A percentile compares a stretch with the other conserved stretches of the same genome.
Evolutionary conservation across 2,888 invertebrate species (phyloP).

Genomic region (Pyrrhia umbra): DNA sequence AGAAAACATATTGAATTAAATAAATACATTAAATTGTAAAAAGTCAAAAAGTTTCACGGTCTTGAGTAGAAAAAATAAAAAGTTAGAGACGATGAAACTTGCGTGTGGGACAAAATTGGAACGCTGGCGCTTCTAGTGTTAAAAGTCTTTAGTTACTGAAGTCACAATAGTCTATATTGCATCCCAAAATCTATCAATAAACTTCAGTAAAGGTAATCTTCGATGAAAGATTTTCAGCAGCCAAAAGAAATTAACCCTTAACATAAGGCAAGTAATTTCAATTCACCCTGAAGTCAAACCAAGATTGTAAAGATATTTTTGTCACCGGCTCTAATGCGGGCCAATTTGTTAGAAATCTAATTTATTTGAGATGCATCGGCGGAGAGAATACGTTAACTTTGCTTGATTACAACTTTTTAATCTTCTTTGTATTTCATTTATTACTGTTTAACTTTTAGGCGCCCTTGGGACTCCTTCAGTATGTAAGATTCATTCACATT

Average conservation of each 20-base stretch:
- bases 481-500: background rate
- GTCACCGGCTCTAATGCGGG: background rate
- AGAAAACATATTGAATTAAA: too few species aligned
- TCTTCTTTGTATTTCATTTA: background rate
- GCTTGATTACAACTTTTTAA: background rate
- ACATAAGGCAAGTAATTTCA: background rate
- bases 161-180: background rate
- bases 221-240: background rate
- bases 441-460: background rate
- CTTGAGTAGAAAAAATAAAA: too few species aligned
- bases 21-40: too few species aligned
- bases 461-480: background rate
- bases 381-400: background rate
- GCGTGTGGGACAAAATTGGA: too few species aligned
- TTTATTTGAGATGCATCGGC: background rate
- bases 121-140: too few species aligned
- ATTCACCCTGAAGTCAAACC: background rate
- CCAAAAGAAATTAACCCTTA: background rate
- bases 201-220: conserved; percentile 27
- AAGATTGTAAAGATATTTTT: background rate
- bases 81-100: too few species aligned
- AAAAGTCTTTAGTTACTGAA: background rate
- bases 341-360: conserved; percentile 10
- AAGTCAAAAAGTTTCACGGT: too few species aligned
- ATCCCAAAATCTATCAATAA: conserved; percentile 19